Evolutionary conservation across 1,140 invertebrate species (phyloP).

Genomic region (Oedothorax gibbosus): DNA sequence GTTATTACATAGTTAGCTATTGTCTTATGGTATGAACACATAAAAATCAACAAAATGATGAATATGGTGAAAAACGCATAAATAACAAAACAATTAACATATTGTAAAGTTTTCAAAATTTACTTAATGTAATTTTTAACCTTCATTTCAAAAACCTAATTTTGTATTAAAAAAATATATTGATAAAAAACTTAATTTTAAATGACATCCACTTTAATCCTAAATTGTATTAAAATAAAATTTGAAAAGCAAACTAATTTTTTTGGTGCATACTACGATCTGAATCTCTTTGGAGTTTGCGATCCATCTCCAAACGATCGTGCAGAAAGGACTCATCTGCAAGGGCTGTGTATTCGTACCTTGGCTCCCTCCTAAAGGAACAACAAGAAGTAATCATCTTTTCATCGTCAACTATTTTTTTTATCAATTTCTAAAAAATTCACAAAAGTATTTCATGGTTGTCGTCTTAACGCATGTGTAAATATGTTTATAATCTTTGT

Average conservation of each 20-base stretch:
- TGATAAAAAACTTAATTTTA: not conserved
- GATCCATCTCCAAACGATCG: slow-evolving; percentile 76
- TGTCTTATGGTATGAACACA: not conserved
- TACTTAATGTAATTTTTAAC: not conserved
- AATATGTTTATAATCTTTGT: no score
- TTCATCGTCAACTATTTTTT: no score
- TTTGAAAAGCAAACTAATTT: not conserved
- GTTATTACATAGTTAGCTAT: no score
- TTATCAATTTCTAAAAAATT: no score
- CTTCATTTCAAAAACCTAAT: not conserved
- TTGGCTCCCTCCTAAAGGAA: slow-evolving; percentile 37
- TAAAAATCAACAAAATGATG: not conserved
- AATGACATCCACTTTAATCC: no score
- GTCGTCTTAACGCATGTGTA: no score
- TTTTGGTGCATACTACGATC: slow-evolving; percentile 69
- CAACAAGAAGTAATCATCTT: no score
- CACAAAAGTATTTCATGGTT: no score
- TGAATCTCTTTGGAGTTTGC: slow-evolving; percentile 69
- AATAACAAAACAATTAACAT: not conserved
- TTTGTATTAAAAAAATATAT: no score
- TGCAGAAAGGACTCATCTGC: slow-evolving; percentile 72
- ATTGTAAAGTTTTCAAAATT: not conserved
- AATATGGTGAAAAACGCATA: no score
- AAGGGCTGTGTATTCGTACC: slow-evolving; percentile 79
- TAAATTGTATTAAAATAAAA: not conserved